Evolutionary conservation across 2,113 vertebrate species (phyloP), one percentile per base, ranked within the genome.

Genomic region (Gymnorhina tibicen): DNA sequence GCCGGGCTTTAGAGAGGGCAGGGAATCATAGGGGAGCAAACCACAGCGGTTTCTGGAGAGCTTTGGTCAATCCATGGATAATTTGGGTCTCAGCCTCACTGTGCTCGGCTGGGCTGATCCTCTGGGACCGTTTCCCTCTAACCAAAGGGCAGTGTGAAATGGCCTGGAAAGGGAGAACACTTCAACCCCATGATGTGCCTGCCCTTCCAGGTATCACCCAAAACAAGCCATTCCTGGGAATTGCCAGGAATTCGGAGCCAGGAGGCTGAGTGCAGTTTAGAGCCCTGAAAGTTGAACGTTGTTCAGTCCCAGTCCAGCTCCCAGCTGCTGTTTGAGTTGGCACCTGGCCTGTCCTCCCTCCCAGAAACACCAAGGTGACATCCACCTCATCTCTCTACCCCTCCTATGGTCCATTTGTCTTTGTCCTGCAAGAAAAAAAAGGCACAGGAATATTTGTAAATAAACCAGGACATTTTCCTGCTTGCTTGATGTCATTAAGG

Each of bases 321-420:
- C 53, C 37, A 26, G 0, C 0, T n/a, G n/a, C 55, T 32, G 12
- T 24, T n/a, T 20, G 63, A n/a, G 17, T 27, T 58, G 58, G 9
- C n/a, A 26, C 27, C 66, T 53, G 69, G 7, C 30, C 13, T 77
- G 53, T n/a, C n/a, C 37, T 72, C 37, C 49, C 70, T 28, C 35
- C 60, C 75, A 69, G 47, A 26, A 39, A 33, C 1, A 23, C 28
- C 50, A 23, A 33, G 59, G 80, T 21, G 39, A 60, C 53, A 28
- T 3, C 53, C 39, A 42, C 28, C 41, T 55, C 85, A 60, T 50
- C 12, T n/a, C 60, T 42, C 60, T 16, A 41, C 13, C 47, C 26
- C 26, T 68, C 35, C 56, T 9, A 0, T 2, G 23, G 8, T 7
- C 35, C 17, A 2, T 33, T 63, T 19, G 17, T 3, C 49, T 27